phyloP scores from a whole-genome alignment of 2,888 invertebrate species.

The Volucella zonaria region DNA sequence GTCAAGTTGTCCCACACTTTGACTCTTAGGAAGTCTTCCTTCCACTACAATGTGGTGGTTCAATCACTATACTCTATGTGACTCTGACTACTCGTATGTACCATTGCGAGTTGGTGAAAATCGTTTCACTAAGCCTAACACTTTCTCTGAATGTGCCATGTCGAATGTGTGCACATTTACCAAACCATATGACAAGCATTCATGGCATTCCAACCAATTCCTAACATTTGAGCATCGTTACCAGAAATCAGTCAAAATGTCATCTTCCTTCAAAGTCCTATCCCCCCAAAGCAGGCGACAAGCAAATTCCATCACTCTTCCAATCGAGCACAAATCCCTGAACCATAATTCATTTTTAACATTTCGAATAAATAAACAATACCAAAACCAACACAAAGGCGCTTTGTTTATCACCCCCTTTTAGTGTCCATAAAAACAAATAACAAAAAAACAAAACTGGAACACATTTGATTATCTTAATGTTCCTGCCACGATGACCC shows the following conservation, averaged over 20 bases:
- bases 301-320: conserved; percentile 51
- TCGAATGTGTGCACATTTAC: too few species aligned
- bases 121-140: too few species aligned
- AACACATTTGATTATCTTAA: conserved; percentile 70
- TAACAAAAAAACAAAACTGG: conserved; percentile 41
- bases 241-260: neutral
- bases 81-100: too few species aligned
- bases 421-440: conserved; percentile 16
- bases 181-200: too few species aligned
- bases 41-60: too few species aligned
- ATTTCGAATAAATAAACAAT: conserved; percentile 47
- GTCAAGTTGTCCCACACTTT: too few species aligned
- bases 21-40: too few species aligned
- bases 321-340: conserved; percentile 60
- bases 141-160: too few species aligned
- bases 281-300: neutral
- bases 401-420: conserved; percentile 61
- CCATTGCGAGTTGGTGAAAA: too few species aligned
- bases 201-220: too few species aligned
- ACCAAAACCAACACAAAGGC: conserved; percentile 14
- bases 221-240: too few species aligned
- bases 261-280: neutral
- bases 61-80: too few species aligned
- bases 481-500: conserved; percentile 66
- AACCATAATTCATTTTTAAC: conserved; percentile 72